phyloP scores from a whole-genome alignment of 2,888 invertebrate species.

The Atherix ibis region DNA sequence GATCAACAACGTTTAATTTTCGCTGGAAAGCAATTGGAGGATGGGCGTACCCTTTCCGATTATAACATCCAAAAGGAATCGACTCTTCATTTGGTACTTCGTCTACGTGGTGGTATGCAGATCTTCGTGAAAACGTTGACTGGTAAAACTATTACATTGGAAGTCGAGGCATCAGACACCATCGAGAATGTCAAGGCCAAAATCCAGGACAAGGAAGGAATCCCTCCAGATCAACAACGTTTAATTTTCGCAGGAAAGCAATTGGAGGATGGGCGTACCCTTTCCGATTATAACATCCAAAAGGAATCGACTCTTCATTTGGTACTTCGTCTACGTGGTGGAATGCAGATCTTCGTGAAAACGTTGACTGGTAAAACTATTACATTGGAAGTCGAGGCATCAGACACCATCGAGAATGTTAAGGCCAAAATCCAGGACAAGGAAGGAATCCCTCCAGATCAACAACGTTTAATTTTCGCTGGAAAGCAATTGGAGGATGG shows the following conservation, averaged over 20 bases:
- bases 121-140: constrained; percentile 9
- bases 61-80: constrained; percentile 16
- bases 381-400: constrained; percentile 9
- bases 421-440: constrained; percentile 10
- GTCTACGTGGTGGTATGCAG: constrained; percentile 13
- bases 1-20: constrained; percentile 21
- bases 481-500: constrained; percentile 9
- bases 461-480: constrained; percentile 10
- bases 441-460: constrained; percentile 10
- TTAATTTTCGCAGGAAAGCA: constrained; percentile 9
- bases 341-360: constrained; percentile 10
- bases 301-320: constrained; percentile 9
- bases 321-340: constrained; percentile 10
- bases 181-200: constrained; percentile 9
- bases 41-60: constrained; percentile 18
- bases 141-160: constrained; percentile 9
- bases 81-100: constrained; percentile 14
- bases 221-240: constrained; percentile 10
- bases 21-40: constrained; percentile 19
- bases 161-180: constrained; percentile 9
- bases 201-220: constrained; percentile 9
- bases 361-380: constrained; percentile 9
- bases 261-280: constrained; percentile 8
- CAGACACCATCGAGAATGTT: constrained; percentile 9
- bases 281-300: constrained; percentile 10